Conservation (phyloP, 1,140 invertebrate genomes). For the Drosophila lowei region DNA sequence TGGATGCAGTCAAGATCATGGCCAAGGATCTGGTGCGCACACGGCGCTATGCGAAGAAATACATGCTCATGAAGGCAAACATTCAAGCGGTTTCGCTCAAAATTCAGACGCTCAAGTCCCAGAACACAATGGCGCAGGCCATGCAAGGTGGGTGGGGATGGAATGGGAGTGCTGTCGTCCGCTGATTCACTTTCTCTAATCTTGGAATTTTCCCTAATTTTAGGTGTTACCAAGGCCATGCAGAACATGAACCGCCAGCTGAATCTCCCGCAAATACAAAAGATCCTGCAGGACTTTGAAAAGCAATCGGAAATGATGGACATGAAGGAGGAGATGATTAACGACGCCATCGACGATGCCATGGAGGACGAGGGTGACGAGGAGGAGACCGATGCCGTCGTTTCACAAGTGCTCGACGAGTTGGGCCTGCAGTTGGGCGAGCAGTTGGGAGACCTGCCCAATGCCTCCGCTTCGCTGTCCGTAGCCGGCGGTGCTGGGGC, state of each 20-base stretch:
- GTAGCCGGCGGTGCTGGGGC: constrained; percentile 74
- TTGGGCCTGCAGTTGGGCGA: constrained; percentile 97
- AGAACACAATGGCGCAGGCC: constrained; percentile 99
- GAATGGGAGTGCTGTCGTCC: not conserved
- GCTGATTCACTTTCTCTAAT: constrained; percentile 21
- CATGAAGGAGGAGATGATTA: constrained; percentile 99
- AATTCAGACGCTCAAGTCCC: constrained; percentile 98
- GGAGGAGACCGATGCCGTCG: constrained; percentile 97
- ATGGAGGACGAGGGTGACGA: constrained; percentile 99
- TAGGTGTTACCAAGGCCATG: constrained; percentile 98
- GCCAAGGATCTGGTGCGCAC: constrained; percentile 99
- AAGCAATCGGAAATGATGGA: constrained; percentile 99
- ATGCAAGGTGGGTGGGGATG: constrained; percentile 90
- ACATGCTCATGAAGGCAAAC: constrained; percentile 99
- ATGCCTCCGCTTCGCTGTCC: constrained; percentile 75
- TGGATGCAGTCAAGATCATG: constrained; percentile 99
- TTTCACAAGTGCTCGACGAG: constrained; percentile 97
- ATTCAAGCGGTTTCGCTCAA: constrained; percentile 99
- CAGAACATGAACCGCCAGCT: constrained; percentile 98
- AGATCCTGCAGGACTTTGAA: constrained; percentile 99
- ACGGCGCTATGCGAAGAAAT: constrained; percentile 97
- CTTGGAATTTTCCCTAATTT: not conserved
- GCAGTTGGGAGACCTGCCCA: constrained; percentile 93
- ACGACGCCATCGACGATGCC: constrained; percentile 99
- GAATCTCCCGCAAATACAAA: constrained; percentile 99